Evolutionary conservation across 2,888 invertebrate species (phyloP).

Genomic region (Eucriotettix oculatus): DNA sequence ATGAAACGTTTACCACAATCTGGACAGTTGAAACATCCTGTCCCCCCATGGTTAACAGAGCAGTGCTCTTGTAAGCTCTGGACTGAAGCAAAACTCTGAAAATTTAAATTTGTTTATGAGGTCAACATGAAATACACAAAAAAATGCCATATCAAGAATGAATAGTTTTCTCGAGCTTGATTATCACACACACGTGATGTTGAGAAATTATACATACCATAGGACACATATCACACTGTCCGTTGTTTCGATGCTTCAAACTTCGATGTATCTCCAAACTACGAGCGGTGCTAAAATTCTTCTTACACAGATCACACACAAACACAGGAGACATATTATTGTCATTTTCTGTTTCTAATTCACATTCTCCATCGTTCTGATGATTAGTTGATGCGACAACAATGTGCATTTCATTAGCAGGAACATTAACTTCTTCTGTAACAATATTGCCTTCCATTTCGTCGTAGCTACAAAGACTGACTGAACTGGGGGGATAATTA

Average conservation of each 20-base stretch:
- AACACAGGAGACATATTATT: not conserved
- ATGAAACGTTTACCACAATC: constrained; percentile 8
- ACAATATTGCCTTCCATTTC: too few species aligned
- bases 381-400: constrained; percentile 3
- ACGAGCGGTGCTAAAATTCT: constrained; percentile 2
- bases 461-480: too few species aligned
- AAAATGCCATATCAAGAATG: too few species aligned
- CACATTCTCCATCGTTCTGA: not conserved
- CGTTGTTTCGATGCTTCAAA: constrained; percentile 5
- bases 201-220: constrained; percentile 1
- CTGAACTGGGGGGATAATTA: too few species aligned
- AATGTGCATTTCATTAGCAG: constrained; percentile 4
- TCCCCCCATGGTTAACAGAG: constrained; percentile 7
- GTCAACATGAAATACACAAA: too few species aligned
- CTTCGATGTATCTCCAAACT: constrained; percentile 5
- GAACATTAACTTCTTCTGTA: too few species aligned
- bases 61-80: constrained; percentile 11
- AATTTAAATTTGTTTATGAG: not conserved
- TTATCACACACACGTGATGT: too few species aligned
- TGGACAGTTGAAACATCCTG: constrained; percentile 9
- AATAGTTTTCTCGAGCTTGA: too few species aligned
- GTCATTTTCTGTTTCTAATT: not conserved
- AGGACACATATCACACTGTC: constrained; percentile 8
- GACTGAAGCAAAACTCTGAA: constrained; percentile 7
- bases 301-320: constrained; percentile 9